A percentile compares a stretch with the other conserved stretches of the same genome.
Evolutionary conservation across 92 coral and sea anemone genomes (phyloP).

Genomic region (Porites lobata): DNA sequence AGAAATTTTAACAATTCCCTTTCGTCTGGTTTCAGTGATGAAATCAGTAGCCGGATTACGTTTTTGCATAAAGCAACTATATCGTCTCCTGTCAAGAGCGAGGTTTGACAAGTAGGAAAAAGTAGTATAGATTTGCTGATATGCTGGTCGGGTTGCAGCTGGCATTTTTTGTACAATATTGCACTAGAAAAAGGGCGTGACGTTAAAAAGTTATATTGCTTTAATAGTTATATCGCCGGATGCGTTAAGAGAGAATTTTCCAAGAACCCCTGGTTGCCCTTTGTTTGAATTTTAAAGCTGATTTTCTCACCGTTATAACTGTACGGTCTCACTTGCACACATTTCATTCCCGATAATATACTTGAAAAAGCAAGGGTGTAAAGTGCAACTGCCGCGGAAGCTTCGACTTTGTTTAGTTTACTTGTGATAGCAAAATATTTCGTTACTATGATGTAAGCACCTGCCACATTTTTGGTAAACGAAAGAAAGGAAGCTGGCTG

Average conservation of each 20-base stretch:
- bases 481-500: background rate
- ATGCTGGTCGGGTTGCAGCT: background rate
- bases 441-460: background rate
- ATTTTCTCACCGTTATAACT: too few species aligned
- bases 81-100: background rate
- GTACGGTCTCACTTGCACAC: too few species aligned
- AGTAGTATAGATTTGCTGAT: background rate
- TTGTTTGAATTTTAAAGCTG: too few species aligned
- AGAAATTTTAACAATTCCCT: background rate
- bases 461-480: background rate
- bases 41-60: background rate
- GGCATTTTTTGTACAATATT: background rate
- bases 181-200: background rate
- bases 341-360: too few species aligned
- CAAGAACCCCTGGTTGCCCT: too few species aligned
- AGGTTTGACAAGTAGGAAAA: too few species aligned
- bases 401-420: background rate
- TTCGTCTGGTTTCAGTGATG: background rate
- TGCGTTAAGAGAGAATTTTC: too few species aligned
- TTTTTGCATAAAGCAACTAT: background rate
- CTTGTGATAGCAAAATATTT: background rate
- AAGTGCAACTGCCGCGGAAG: background rate
- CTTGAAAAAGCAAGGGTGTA: too few species aligned
- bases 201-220: too few species aligned
- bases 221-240: too few species aligned